These are phyloP conservation scores for Lepas anatifera DNA, from an alignment of 2,888 invertebrate species.

Conservation along the genomic window DNA sequence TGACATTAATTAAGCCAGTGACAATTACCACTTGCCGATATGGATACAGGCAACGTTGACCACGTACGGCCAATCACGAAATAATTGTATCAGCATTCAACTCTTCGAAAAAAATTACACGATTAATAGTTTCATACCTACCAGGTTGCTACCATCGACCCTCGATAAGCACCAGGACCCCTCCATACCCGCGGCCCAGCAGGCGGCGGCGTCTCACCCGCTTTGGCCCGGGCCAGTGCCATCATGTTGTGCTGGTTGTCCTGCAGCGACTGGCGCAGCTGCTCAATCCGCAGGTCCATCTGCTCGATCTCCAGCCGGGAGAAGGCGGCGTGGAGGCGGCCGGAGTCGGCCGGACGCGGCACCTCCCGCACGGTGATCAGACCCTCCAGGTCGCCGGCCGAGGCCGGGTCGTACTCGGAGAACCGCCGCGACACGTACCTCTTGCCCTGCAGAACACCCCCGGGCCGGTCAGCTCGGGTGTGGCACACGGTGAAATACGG, in stretches of 20 bases:
- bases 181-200: not conserved
- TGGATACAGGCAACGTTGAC: not conserved
- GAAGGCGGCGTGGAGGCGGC: conserved; percentile 58
- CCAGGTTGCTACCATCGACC: too few species aligned
- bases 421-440: not conserved
- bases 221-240: not conserved
- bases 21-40: not conserved
- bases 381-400: not conserved
- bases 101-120: not conserved
- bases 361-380: conserved; percentile 51
- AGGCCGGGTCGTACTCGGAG: not conserved
- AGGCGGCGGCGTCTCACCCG: not conserved
- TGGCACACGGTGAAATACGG: too few species aligned
- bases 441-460: not conserved
- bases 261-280: not conserved
- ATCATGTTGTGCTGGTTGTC: not conserved
- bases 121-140: too few species aligned
- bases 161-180: not conserved
- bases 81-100: not conserved
- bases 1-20: too few species aligned
- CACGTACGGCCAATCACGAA: not conserved
- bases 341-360: conserved; percentile 46
- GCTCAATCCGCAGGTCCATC: not conserved
- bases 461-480: too few species aligned
- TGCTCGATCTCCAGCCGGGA: conserved; percentile 32